phyloP scores from a whole-genome alignment of 2,797 vertebrate species.

The Danio aesculapii region DNA sequence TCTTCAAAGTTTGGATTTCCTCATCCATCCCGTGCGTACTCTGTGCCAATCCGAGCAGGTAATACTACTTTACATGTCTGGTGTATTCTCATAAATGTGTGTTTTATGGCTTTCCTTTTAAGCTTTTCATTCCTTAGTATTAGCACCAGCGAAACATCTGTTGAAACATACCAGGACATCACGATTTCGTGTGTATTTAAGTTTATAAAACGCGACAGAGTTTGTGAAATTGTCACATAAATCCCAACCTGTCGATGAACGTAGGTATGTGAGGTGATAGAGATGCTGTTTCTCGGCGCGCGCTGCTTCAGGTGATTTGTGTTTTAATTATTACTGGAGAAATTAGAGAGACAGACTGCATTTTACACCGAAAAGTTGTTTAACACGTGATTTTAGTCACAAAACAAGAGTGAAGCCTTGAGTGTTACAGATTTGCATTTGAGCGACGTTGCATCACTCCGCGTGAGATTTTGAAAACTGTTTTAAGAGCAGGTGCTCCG shows the following conservation, averaged over 20 bases:
- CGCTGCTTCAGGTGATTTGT: slow-evolving; percentile 3
- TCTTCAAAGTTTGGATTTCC: slow-evolving; percentile 57
- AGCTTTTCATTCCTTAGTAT: neutral
- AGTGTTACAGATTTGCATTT: neutral
- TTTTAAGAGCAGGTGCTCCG: slow-evolving; percentile 8
- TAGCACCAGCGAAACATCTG: neutral
- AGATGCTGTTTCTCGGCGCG: neutral
- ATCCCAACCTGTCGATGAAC: slow-evolving; percentile 10
- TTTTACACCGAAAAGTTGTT: slow-evolving; percentile 32
- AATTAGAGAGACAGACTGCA: slow-evolving; percentile 1
- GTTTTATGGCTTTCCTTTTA: neutral
- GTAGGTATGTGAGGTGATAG: neutral
- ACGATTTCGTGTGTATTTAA: neutral
- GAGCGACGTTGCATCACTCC: neutral
- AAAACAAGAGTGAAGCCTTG: neutral
- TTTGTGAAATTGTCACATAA: neutral
- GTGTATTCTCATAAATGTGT: neutral
- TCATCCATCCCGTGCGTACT: slow-evolving; percentile 15
- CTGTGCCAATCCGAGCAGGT: slow-evolving; percentile 59
- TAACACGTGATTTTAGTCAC: neutral
- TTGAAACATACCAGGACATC: slow-evolving; percentile 17
- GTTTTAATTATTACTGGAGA: slow-evolving; percentile 25
- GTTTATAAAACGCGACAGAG: slow-evolving; percentile 9
- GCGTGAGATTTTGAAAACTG: neutral
- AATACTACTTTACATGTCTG: slow-evolving; percentile 45